Conservation (phyloP, 2,113 vertebrate species). For the Sebastes schlegelii region DNA sequence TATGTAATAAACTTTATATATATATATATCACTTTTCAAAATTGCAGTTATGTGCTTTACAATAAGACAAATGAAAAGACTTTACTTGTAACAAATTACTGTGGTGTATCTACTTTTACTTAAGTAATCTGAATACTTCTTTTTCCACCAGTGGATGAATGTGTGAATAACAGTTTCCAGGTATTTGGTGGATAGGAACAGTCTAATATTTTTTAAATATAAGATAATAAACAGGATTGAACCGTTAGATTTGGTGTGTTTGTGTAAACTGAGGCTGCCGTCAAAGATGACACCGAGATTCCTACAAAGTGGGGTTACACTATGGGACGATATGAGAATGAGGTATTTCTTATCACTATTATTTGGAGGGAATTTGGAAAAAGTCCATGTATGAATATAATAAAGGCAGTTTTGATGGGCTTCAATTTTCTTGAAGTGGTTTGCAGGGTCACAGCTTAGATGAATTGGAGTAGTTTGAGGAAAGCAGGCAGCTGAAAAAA, state of each 20-base stretch:
- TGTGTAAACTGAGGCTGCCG: no score
- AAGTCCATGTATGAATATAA: not conserved
- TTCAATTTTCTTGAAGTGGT: not conserved
- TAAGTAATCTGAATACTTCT: not conserved
- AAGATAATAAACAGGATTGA: not conserved
- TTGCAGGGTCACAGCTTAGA: not conserved
- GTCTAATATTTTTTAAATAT: not conserved
- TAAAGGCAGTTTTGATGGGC: not conserved
- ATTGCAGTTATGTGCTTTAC: not conserved
- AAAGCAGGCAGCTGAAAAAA: not conserved
- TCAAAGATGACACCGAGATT: not conserved
- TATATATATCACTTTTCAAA: not conserved
- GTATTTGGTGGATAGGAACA: not conserved
- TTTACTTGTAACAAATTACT: not conserved
- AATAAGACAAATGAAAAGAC: not conserved
- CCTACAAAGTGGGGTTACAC: not conserved
- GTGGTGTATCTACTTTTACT: not conserved
- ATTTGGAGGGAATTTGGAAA: not conserved
- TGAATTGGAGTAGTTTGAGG: not conserved
- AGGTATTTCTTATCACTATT: not conserved
- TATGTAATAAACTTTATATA: not conserved
- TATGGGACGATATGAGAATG: no score
- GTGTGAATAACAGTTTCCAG: not conserved
- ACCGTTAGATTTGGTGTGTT: not conserved
- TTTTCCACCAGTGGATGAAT: not conserved